Evolutionary conservation across 2,113 vertebrate genomes (phyloP).

Genomic region (Amphiprion ocellaris): DNA sequence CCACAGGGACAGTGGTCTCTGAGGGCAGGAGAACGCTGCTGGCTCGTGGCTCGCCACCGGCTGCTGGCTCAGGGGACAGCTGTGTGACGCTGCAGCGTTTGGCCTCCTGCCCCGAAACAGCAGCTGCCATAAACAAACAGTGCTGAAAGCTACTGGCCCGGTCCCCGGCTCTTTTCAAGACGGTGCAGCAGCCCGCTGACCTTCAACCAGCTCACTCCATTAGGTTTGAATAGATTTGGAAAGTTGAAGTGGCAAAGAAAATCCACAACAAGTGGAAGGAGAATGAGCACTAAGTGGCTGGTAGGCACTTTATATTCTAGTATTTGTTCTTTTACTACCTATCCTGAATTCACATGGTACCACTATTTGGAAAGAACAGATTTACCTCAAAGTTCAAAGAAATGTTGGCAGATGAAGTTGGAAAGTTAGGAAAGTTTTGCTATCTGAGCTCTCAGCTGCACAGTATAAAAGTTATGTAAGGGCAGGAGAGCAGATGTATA

Average conservation of each 20-base stretch:
- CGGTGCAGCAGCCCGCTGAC: conserved; percentile 36
- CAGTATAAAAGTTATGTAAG: no score
- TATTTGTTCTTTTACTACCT: neutral
- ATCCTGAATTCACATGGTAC: neutral
- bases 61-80: conserved; percentile 68
- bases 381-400: no score
- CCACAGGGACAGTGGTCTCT: conserved; percentile 54
- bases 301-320: conserved; percentile 13
- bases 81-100: conserved; percentile 65
- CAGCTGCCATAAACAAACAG: conserved; percentile 83
- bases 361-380: no score
- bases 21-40: conserved; percentile 40
- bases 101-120: conserved; percentile 69
- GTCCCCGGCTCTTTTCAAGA: conserved; percentile 68
- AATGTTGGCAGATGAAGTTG: no score
- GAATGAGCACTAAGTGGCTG: conserved; percentile 14
- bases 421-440: no score
- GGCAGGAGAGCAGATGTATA: no score
- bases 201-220: conserved; percentile 51
- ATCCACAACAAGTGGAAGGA: conserved; percentile 39
- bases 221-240: conserved; percentile 48
- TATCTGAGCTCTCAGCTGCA: no score
- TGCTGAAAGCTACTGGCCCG: conserved; percentile 75
- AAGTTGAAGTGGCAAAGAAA: conserved; percentile 35
- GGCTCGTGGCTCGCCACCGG: conserved; percentile 61